phyloP scores from a whole-genome alignment of 1,140 invertebrate species.

The Leucophenga varia region DNA sequence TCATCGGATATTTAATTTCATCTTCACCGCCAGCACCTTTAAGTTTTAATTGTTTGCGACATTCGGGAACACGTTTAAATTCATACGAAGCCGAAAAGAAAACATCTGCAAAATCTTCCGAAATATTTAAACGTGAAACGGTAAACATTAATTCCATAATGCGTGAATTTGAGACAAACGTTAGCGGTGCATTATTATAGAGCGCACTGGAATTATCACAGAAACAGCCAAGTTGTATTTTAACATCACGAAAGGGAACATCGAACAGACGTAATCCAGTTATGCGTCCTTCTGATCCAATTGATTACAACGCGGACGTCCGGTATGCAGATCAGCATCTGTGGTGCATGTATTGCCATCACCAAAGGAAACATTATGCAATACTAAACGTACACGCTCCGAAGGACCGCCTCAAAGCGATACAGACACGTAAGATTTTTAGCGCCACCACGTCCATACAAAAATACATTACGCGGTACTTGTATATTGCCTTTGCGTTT shows the following conservation, averaged over 20 bases:
- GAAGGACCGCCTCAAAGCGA: constrained; percentile 69
- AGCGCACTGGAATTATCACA: constrained; percentile 66
- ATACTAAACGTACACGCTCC: constrained; percentile 64
- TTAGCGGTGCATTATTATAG: constrained; percentile 60
- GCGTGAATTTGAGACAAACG: constrained; percentile 65
- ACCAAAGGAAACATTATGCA: constrained; percentile 74
- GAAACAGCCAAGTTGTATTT: constrained; percentile 64
- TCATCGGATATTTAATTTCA: constrained; percentile 62
- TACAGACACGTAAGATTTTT: constrained; percentile 72
- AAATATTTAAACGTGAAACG: constrained; percentile 66
- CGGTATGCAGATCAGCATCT: constrained; percentile 70
- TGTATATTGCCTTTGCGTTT: constrained; percentile 55
- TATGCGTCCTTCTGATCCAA: constrained; percentile 60
- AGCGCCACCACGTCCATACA: constrained; percentile 76
- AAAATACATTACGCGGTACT: constrained; percentile 68
- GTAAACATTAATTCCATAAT: constrained; percentile 66
- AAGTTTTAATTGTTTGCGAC: constrained; percentile 65
- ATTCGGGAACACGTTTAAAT: constrained; percentile 65
- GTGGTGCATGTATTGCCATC: constrained; percentile 67
- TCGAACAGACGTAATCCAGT: constrained; percentile 65
- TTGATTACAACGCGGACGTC: constrained; percentile 59
- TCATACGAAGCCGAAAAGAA: constrained; percentile 71
- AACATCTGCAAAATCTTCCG: constrained; percentile 69
- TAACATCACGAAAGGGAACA: constrained; percentile 66
- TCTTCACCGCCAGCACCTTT: constrained; percentile 65